Conservation (phyloP, 1,140 invertebrate genomes). For the Globodera rostochiensis region DNA sequence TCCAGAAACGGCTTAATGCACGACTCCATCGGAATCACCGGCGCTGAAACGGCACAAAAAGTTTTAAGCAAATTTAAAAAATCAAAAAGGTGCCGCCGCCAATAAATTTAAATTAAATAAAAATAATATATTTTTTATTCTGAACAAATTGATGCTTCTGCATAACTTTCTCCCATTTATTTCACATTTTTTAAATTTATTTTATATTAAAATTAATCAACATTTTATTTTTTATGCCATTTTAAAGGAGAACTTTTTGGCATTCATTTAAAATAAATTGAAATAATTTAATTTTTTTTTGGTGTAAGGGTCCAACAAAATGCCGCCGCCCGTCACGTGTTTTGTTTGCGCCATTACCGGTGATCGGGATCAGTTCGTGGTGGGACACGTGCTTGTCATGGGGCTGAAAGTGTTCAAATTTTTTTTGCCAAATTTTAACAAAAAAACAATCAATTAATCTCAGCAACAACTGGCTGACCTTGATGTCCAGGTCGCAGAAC, state of each 20-base stretch:
- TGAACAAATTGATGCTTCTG: too few species aligned
- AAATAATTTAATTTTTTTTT: too few species aligned
- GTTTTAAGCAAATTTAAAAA: neutral
- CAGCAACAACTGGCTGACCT: neutral
- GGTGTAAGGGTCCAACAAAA: neutral
- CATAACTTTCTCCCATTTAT: too few species aligned
- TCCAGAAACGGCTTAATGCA: conserved; percentile 93
- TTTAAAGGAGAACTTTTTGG: too few species aligned
- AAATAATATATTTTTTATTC: too few species aligned
- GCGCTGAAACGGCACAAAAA: conserved; percentile 69
- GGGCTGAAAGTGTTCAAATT: conserved; percentile 69
- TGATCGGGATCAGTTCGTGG: conserved; percentile 90
- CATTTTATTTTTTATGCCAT: too few species aligned
- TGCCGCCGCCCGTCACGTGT: conserved; percentile 68
- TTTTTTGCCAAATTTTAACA: neutral
- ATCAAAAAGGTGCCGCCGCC: neutral
- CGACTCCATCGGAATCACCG: conserved; percentile 86
- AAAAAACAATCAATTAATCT: neutral
- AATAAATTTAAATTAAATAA: too few species aligned
- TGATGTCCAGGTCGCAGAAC: conserved; percentile 82
- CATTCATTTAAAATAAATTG: too few species aligned
- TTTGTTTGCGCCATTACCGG: conserved; percentile 80
- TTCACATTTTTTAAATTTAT: too few species aligned
- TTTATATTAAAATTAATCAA: too few species aligned
- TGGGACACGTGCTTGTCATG: conserved; percentile 78